phyloP scores from a whole-genome alignment of 2,888 invertebrate genomes.

The Lomographa bimaculata region DNA sequence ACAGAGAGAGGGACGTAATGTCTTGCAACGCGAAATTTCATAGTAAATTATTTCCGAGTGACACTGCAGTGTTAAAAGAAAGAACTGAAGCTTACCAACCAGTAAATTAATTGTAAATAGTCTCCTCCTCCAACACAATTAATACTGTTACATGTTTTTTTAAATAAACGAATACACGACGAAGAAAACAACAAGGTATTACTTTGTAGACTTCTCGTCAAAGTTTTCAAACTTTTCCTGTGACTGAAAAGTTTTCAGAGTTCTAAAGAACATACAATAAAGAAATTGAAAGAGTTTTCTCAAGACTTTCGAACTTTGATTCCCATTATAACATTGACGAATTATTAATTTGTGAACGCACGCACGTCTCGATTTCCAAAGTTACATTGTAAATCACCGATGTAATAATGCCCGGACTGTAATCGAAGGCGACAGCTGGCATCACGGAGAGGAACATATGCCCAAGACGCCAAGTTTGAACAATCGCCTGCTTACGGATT shows the following conservation, averaged over 20 bases:
- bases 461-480: constrained; percentile 37
- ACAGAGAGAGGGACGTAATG: too few species aligned
- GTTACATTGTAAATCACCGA: constrained; percentile 46
- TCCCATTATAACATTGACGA: constrained; percentile 4
- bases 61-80: too few species aligned
- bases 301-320: constrained; percentile 2
- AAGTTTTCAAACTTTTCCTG: background rate
- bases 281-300: constrained; percentile 2
- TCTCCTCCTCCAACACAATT: too few species aligned
- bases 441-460: constrained; percentile 56
- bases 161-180: too few species aligned
- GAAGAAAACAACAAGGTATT: too few species aligned
- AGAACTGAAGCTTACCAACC: too few species aligned
- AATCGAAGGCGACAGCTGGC: constrained; percentile 53
- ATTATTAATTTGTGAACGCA: constrained; percentile 10
- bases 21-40: too few species aligned
- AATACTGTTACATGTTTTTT: too few species aligned
- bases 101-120: too few species aligned
- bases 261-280: constrained; percentile 1
- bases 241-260: background rate
- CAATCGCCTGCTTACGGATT: constrained; percentile 57
- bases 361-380: constrained; percentile 27
- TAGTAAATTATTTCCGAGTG: too few species aligned
- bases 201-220: background rate
- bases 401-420: constrained; percentile 47